Conservation (phyloP, 2,113 vertebrate species). For the Platichthys flesus region DNA sequence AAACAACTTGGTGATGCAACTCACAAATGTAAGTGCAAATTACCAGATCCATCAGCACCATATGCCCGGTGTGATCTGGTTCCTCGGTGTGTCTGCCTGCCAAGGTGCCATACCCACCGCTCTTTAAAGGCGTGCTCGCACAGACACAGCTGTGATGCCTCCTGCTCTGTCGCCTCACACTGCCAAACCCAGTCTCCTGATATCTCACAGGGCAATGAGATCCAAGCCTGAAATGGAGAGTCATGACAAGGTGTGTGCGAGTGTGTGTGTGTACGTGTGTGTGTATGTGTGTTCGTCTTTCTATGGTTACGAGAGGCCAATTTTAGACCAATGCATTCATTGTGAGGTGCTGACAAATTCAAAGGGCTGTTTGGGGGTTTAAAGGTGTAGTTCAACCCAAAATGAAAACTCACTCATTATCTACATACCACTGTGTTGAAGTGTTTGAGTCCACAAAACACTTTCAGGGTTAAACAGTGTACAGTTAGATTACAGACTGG, state of each 20-base stretch:
- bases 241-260: constrained; percentile 21
- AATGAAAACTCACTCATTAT: too few species aligned
- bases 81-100: constrained; percentile 12
- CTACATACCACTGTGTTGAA: too few species aligned
- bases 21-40: not conserved
- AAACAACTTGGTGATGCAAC: constrained; percentile 8
- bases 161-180: constrained; percentile 13
- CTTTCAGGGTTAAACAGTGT: too few species aligned
- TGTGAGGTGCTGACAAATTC: too few species aligned
- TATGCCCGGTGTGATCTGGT: not conserved
- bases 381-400: too few species aligned
- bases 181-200: constrained; percentile 58
- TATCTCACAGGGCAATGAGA: constrained; percentile 42
- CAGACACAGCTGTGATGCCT: constrained; percentile 40
- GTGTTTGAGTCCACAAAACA: too few species aligned
- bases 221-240: constrained; percentile 65
- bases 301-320: too few species aligned
- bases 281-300: not conserved
- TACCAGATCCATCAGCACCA: not conserved
- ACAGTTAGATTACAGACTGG: too few species aligned
- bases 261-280: not conserved
- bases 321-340: too few species aligned
- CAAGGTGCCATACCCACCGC: constrained; percentile 26
- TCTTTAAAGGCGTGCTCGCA: constrained; percentile 10
- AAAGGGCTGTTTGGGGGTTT: too few species aligned